These are phyloP conservation scores for Brachyrhaphis roseni DNA, from an alignment of 2,797 vertebrate genomes.

Conservation along the genomic window DNA sequence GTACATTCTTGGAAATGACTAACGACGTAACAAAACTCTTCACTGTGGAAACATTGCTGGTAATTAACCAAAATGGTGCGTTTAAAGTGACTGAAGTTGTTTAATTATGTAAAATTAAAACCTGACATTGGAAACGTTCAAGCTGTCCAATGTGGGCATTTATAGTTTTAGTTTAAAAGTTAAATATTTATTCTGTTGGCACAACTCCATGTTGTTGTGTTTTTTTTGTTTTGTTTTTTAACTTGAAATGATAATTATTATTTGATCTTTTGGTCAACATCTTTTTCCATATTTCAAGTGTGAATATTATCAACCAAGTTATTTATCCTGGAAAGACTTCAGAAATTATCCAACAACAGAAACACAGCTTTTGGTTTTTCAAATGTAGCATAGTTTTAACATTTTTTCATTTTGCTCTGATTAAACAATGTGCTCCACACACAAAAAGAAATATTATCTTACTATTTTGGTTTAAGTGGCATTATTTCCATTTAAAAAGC, in stretches of 20 bases:
- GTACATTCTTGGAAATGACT: conserved; percentile 18
- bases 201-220: background rate
- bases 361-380: background rate
- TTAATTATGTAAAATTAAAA: conserved; percentile 38
- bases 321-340: conserved; percentile 7
- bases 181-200: conserved; percentile 14
- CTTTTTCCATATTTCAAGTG: conserved; percentile 15
- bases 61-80: conserved; percentile 25
- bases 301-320: conserved; percentile 9
- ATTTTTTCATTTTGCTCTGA: background rate
- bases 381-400: background rate
- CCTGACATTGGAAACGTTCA: conserved; percentile 7
- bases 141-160: conserved; percentile 16
- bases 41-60: conserved; percentile 48
- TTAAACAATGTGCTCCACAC: background rate
- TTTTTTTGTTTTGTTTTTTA: too few relatives aligned
- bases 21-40: conserved; percentile 27
- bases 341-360: background rate
- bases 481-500: background rate
- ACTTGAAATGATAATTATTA: background rate
- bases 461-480: background rate
- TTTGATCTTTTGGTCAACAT: conserved; percentile 10
- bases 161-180: conserved; percentile 3
- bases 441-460: background rate
- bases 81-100: conserved; percentile 32